Evolutionary conservation across 2,113 vertebrate species (phyloP), one percentile per base, ranked within the genome.

Genomic region (Oophaga pumilio): DNA sequence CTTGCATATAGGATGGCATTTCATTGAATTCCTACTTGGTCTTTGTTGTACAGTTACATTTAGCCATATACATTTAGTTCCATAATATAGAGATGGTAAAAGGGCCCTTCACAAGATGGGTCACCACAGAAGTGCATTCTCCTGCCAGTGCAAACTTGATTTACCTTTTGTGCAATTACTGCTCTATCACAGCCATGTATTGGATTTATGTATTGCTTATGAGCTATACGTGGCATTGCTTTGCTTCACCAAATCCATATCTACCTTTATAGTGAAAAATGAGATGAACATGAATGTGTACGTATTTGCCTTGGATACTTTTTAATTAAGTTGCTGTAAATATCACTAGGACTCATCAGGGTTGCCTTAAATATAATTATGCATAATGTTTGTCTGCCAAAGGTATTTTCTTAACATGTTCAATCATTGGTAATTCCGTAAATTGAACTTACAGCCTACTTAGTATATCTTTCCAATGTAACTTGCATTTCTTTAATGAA

Each of bases 321-420:
- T 86, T 84, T 64, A 76, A 60, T 62, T 76, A 24, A 53, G 57
- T 76, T 84, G 43, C 69, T 88, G 87, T 88, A 88, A 77, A 88
- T 88, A 77, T 64, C 22, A 87, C 17, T 64, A 86, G 78, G 22
- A 69, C 33, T 76, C 62, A 69, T 86, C 85, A 69, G 60, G 85
- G 85, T 88, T 84, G 87, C 81, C 80, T 84, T 84, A 83, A 84
- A 83, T 83, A 73, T 84, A 68, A 84, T 84, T 84, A 64, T 88
- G 59, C 87, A 83, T 56, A 88, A 66, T 83, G 49, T 49, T 68
- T 82, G 79, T 88, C 71, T 88, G 80, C 87, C 87, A 84, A 84
- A 84, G 87, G 49, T 33, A 76, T 76, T 69, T 57, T 82, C 52
- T 74, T 73, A 33, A 62, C 17, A 24, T 11, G 50, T 86, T 76